Percentiles rank a stretch among this genome's conserved stretches.
phyloP scores from a whole-genome alignment of 2,113 vertebrate genomes.

The Cyphomyrus discorhynchus region DNA sequence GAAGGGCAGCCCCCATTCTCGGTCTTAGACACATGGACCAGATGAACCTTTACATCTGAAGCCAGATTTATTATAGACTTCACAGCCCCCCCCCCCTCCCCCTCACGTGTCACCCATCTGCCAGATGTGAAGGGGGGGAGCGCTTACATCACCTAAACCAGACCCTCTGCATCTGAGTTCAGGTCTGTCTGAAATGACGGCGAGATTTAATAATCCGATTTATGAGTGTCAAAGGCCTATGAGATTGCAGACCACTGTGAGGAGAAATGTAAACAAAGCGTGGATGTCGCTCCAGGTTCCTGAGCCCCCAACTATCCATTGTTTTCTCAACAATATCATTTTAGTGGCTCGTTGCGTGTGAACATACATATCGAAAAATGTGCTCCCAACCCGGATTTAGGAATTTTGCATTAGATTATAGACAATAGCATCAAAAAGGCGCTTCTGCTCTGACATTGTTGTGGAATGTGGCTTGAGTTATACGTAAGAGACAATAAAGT shows the following conservation, averaged over 20 bases:
- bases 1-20: not conserved
- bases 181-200: not conserved
- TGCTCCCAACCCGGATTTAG: not conserved
- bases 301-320: not conserved
- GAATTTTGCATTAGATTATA: not conserved
- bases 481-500: not conserved
- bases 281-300: not conserved
- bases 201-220: not conserved
- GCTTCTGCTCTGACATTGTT: not conserved
- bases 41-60: conserved; percentile 4
- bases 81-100: not conserved
- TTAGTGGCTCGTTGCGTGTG: not conserved
- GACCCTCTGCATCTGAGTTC: not conserved
- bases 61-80: not conserved
- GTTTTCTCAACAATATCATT: not conserved
- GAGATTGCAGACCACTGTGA: not conserved
- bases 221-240: not conserved
- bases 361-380: not conserved
- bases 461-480: not conserved
- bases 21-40: not conserved
- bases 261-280: not conserved
- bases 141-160: not conserved
- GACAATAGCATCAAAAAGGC: not conserved
- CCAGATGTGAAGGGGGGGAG: not conserved
- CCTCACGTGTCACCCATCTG: not conserved